These are phyloP conservation scores for Meriones psammophilus DNA, from an alignment of 2,797 vertebrate species.

Conservation along the genomic window DNA sequence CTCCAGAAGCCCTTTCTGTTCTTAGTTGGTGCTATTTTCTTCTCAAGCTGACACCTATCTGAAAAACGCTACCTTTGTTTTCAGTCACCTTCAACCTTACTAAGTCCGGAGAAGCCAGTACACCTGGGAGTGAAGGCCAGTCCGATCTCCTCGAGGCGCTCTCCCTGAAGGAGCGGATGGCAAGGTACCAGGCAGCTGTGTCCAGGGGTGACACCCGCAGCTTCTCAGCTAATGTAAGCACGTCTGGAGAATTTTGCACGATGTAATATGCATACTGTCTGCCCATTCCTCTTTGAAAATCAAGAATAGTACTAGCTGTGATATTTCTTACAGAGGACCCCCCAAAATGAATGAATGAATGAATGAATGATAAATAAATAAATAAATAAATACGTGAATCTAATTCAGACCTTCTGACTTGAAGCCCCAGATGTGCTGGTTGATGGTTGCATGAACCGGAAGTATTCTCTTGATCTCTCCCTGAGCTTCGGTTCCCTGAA, in stretches of 20 bases:
- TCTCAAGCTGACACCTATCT: constrained; percentile 38
- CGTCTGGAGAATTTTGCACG: neutral
- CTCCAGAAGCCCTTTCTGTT: constrained; percentile 57
- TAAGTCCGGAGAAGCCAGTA: constrained; percentile 87
- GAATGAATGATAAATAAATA: neutral
- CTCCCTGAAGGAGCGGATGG: constrained; percentile 93
- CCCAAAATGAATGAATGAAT: neutral
- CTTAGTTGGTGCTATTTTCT: constrained; percentile 51
- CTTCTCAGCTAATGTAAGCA: constrained; percentile 91
- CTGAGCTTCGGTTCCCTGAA: constrained; percentile 36
- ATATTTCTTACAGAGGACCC: neutral
- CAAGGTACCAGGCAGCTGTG: constrained; percentile 94
- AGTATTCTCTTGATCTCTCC: neutral
- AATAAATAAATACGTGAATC: neutral
- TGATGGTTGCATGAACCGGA: neutral
- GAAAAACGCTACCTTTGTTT: constrained; percentile 70
- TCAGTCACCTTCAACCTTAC: constrained; percentile 89
- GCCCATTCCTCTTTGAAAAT: neutral
- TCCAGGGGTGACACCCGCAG: constrained; percentile 88
- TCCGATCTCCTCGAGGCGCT: constrained; percentile 90
- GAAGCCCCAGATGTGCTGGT: neutral
- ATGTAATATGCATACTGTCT: neutral
- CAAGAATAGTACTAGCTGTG: neutral
- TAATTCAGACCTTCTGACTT: constrained; percentile 22
- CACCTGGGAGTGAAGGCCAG: constrained; percentile 86